phyloP scores from a whole-genome alignment of 2,888 invertebrate species.

The Diachrysia chrysitis region DNA sequence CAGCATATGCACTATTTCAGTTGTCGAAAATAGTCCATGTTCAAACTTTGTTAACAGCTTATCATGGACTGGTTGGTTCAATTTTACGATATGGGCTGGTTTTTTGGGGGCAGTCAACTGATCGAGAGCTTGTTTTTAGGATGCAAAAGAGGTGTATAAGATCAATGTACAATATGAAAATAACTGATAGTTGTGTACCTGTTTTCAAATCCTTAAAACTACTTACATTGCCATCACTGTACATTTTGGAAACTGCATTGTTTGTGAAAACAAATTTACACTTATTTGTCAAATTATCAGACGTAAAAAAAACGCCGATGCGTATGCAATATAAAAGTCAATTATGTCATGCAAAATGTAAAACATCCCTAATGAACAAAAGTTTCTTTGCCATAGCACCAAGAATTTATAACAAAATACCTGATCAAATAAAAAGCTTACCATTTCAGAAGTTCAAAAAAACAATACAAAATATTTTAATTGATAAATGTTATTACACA shows the following conservation, averaged over 20 bases:
- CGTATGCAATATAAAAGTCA: too few species aligned
- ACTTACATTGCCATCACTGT: not conserved
- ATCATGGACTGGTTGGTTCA: not conserved
- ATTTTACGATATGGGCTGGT: not conserved
- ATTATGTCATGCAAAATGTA: too few species aligned
- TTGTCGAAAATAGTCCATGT: not conserved
- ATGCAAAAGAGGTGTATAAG: not conserved
- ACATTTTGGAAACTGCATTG: not conserved
- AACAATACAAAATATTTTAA: too few species aligned
- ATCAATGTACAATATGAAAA: not conserved
- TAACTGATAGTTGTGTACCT: not conserved
- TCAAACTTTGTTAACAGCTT: not conserved
- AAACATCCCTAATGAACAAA: too few species aligned
- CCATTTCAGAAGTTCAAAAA: too few species aligned
- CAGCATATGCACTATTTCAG: not conserved
- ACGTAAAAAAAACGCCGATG: too few species aligned
- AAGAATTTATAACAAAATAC: too few species aligned
- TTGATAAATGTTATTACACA: too few species aligned
- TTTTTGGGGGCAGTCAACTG: not conserved
- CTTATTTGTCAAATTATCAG: not conserved
- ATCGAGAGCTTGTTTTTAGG: not conserved
- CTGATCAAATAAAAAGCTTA: too few species aligned
- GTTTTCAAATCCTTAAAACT: not conserved
- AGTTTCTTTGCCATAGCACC: too few species aligned
- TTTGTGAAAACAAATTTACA: not conserved